Conservation (phyloP, 2,797 vertebrate species). For the Characodon lateralis region DNA sequence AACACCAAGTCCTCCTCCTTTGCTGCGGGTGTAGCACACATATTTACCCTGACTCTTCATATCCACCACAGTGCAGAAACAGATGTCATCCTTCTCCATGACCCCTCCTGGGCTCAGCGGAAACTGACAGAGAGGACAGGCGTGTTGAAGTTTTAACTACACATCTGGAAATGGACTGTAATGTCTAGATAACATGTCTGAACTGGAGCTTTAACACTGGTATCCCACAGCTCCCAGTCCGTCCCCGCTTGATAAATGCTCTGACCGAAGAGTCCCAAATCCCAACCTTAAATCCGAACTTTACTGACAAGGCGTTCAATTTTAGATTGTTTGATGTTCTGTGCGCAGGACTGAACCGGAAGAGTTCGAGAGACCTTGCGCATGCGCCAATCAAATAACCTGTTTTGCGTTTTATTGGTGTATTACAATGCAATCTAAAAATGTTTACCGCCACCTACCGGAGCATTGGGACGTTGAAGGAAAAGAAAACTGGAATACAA, state of each 20-base stretch:
- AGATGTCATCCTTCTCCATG: neutral
- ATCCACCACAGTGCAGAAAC: conserved; percentile 62
- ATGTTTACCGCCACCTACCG: neutral
- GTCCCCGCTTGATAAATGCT: neutral
- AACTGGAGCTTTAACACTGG: neutral
- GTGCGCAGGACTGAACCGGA: neutral
- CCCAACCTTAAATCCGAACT: neutral
- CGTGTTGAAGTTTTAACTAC: neutral
- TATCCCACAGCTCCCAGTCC: too few species aligned
- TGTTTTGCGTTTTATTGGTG: neutral
- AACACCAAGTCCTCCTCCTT: conserved; percentile 43
- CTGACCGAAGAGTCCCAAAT: too few species aligned
- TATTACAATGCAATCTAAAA: neutral
- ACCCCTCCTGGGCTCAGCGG: neutral
- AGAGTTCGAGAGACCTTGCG: neutral
- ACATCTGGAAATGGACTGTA: neutral
- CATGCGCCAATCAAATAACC: neutral
- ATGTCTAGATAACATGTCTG: neutral
- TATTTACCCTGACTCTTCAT: conserved; percentile 56
- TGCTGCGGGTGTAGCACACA: conserved; percentile 63
- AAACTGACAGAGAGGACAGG: neutral
- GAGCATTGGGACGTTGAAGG: neutral
- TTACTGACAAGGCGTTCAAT: neutral
- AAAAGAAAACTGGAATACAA: too few species aligned
- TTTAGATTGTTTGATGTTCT: neutral